Conservation (phyloP, 2,888 invertebrate genomes). For the Phaonia tiefii region DNA sequence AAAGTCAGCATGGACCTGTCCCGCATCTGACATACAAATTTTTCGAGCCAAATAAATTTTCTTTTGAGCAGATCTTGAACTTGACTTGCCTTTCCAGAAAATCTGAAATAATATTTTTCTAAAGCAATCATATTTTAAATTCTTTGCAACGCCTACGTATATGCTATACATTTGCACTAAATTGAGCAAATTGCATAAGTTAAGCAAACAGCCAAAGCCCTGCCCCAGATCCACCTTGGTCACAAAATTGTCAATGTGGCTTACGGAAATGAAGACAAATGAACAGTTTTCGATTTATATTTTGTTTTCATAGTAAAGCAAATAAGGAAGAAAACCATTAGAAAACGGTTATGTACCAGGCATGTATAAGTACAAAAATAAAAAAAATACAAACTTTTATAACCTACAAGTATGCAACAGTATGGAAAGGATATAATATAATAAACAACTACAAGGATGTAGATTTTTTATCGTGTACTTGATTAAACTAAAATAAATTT, state of each 20-base stretch:
- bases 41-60: no score
- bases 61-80: no score
- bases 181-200: no score
- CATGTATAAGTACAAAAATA: no score
- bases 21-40: no score
- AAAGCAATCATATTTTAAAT: background rate
- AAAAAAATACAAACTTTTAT: no score
- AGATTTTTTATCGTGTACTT: no score
- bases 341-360: slow-evolving; percentile 24
- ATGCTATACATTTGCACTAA: background rate
- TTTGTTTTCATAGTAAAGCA: background rate
- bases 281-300: no score
- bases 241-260: background rate
- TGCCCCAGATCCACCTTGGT: background rate
- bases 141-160: background rate
- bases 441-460: slow-evolving; percentile 14
- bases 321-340: slow-evolving; percentile 6
- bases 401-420: slow-evolving; percentile 24
- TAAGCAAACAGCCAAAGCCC: no score
- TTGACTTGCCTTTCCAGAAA: no score
- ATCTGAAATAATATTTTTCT: background rate
- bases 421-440: slow-evolving; percentile 8
- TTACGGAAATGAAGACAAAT: slow-evolving; percentile 31
- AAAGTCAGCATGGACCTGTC: no score
- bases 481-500: no score